Evolutionary conservation across 2,888 invertebrate genomes (phyloP).

Genomic region (Drosophila sordidapex): DNA sequence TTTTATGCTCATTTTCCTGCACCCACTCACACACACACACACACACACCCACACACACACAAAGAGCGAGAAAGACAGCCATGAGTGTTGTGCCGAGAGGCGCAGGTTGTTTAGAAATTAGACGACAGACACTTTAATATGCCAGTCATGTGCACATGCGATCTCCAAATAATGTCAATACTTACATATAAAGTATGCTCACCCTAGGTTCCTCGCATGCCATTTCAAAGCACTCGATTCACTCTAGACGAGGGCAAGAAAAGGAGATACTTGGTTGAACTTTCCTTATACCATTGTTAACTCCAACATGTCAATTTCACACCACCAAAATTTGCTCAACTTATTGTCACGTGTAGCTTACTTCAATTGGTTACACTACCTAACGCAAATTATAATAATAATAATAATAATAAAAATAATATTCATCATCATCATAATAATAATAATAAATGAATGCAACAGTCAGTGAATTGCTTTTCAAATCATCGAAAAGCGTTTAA

Average conservation of each 20-base stretch:
- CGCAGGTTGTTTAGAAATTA: constrained; percentile 51
- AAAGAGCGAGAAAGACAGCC: background rate
- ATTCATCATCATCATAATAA: background rate
- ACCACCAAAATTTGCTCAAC: background rate
- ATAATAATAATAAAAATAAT: background rate
- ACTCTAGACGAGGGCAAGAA: background rate
- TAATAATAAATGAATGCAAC: background rate
- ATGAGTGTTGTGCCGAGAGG: constrained; percentile 21
- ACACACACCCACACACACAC: background rate
- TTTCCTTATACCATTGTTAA: background rate
- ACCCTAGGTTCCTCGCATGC: background rate
- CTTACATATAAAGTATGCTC: constrained; percentile 4
- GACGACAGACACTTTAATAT: constrained; percentile 54
- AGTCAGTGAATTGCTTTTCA: background rate
- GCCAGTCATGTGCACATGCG: constrained; percentile 30
- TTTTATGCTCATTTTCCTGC: constrained; percentile 70
- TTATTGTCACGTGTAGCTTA: background rate
- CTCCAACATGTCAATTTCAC: background rate
- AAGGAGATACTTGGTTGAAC: background rate
- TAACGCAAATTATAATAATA: background rate
- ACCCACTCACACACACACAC: constrained; percentile 20
- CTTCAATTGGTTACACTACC: background rate
- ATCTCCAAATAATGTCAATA: constrained; percentile 22
- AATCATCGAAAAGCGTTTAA: constrained; percentile 20
- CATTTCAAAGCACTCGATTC: constrained; percentile 1